Evolutionary conservation across 2,797 vertebrate genomes (phyloP), one percentile per base, ranked within the genome.

Genomic region (Etheostoma nigrum): DNA sequence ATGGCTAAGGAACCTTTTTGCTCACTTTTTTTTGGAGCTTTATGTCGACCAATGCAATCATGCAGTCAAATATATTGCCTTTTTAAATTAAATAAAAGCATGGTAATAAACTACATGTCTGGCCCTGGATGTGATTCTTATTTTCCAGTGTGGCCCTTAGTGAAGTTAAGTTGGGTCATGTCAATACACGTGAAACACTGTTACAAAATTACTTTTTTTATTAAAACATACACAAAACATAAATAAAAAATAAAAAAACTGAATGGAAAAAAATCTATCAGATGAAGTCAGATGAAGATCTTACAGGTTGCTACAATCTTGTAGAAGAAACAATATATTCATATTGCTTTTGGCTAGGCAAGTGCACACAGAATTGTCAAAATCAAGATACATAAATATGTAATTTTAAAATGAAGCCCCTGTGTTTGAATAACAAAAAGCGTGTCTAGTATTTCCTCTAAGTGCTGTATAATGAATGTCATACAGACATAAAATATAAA

Each of bases 291-390:
- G 72, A 81, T 76, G 78, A 88, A 87, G 64, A 78, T 87, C 76
- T 89, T 89, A 90, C 82, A 86, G 81, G 72, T 87, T 92, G 90
- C 86, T 92, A 94, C 91, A 93, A 88, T 92, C 85, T 84, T 82
- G 84, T 73, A 86, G 78, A 79, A 89, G 72, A 76, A 90, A 83
- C 82, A 92, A 86, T 82, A 92, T 85, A 92, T 91, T 83, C 88
- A 88, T 92, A 88, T 90, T 90, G 91, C 88, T 94, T 90, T 94
- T 85, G 85, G 86, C 90, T 88, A 92, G 90, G 92, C 89, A 84
- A 93, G 93, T 94, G 92, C 89, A 94, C 94, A 95, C 93, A 95
- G 90, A 95, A 92, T 94, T 93, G 95, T 95, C 94, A 91, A 88
- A 88, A 92, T 79, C 42, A 81, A 89, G 78, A 88, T 89, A 93